Evolutionary conservation across 2,113 vertebrate species (phyloP), one percentile per base, ranked within the genome.

Genomic region (Gopherus flavomarginatus): DNA sequence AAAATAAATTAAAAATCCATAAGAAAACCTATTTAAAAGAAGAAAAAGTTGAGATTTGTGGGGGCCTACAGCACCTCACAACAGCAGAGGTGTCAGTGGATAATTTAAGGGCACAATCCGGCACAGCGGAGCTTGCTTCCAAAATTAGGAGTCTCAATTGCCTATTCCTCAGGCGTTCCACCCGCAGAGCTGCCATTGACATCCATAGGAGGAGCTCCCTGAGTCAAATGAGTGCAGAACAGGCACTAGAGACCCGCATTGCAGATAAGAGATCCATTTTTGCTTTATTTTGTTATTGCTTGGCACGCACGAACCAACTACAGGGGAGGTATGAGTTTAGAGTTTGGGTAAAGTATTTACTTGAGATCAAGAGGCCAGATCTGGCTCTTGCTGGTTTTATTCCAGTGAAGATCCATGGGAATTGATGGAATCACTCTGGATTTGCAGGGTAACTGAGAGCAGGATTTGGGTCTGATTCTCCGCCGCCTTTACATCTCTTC

Each of bases 1-100:
- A 96, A 96, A 95, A 97, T 96, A 97, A 96, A 98, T 96, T 97
- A 96, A 98, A 96, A 97, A 97, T 83, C 78, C 95, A 96, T 95
- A 96, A 97, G 96, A 97, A 97, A 98, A 87, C 93, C 95, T 88
- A 96, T 94, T 97, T 93, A 88, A 89, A 94, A 94, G 96, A 94
- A 91, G 85, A 65, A 83, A 93, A 96, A 97, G 95, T 97, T 93
- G 94, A 97, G 95, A 97, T 95, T 96, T 95, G 91, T 90, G 89
- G 95, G 93, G 87, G 72, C 93, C 81, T 85, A 82, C 86, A 95
- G 95, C 97, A 97, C 95, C 97, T 97, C 95, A 5, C 90, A 97
- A 96, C 92, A 93, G 97, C 96, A 92, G 96, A 96, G 86, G 95
- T 97, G 96, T 97, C 96, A 97, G 56, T 0, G 1, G 93, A 97